Evolutionary conservation across 2,888 invertebrate species (phyloP), one percentile per base, ranked within the genome.

Genomic region (Choreutis nemorana): DNA sequence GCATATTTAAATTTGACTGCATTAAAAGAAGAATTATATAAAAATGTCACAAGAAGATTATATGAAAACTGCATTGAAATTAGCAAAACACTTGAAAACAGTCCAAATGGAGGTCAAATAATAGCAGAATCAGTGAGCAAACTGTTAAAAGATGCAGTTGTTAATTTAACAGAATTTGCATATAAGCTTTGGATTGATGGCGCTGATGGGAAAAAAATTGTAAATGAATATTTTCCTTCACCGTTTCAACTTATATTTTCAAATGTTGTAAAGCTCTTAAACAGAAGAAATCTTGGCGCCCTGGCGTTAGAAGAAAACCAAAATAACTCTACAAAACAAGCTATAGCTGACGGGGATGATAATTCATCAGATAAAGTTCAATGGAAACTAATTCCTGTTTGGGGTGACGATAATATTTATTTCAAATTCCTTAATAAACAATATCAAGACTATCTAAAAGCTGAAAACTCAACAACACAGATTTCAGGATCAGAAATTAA

Each of bases 111-210:
- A n/a, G 24, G 24, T n/a, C 31, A 29, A 20, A 22, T 37, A 3
- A 32, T 55, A 9, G 16, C n/a, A 3, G 37, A 48, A 14, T 29
- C 41, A 9, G 34, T 56, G 0, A 35, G 29, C 0, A 47, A 37
- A 35, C 29, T 56, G 14, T 34, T 59, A 3, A 32, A 34, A 9
- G 33, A 37, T 10, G 32, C 36, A 4, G 29, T 34, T 4, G 26
- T 29, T 4, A 45, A 43, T 23, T 21, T 41, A 3, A 40, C 53
- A 37, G 21, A 28, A 3, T 59, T 37, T 26, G 47, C 45, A 11
- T 49, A 48, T 18, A 46, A 50, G 27, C 37, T 59, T 2, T 57
- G 52, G 50, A n/a, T n/a, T n/a, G n/a, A n/a, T n/a, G 36, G 37
- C 5, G 32, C 5, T 3, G 39, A 31, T 10, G 37, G 30, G 3